Base-by-base conservation (phyloP, 1,140 invertebrate genomes). In the Cherax destructor region DNA sequence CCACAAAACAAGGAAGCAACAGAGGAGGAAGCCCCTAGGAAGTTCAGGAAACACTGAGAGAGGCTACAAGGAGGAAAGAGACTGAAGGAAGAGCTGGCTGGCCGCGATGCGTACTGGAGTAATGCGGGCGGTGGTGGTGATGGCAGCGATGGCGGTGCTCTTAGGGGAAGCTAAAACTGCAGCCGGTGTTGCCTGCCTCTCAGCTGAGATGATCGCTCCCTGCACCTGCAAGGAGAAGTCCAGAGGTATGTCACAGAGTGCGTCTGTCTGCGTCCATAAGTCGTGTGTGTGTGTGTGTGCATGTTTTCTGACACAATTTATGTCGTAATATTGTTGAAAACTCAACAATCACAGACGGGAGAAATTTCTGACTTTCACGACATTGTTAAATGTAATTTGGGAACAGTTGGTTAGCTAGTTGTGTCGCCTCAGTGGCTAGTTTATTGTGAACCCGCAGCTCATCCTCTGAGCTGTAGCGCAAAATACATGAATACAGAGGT, bases 171-270 rank as follows among this genome's bases (percentile, higher is more conserved):
- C 59, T 6, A 84, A 83, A 30, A 41, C 80, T 3, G 83, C 74
- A 24, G 88, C 50, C 7, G 88, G 74, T 0, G 24, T 74, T 49
- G 0, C 59, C 49, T 91, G 88, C 59, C 88, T 84, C 11, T 30
- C 88, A 7, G 50, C 72, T 16, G 13, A 59, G 3, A 80, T 85
- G 9, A 91, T 91, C 59, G n/a, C 21, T 11, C 88, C 88, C 11
- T 91, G 88, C 41, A 91, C 88, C 9, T 91, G 88, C 74, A 91
- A 91, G 52, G 88, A 85, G 83, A 91, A 91, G 81, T 77, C 81
- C 3, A 91, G 88, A 85, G 88, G 88, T 91, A 78, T 24, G 88
- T 83, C 65, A 3, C 18, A 41, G 30, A 41, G 30, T 41, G 30
- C 30, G 30, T 41, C 30, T 41, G 2, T 41, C 0, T 41, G 30